These are phyloP conservation scores for Pelobates fuscus DNA, from an alignment of 2,113 vertebrate species.

Conservation along the genomic window DNA sequence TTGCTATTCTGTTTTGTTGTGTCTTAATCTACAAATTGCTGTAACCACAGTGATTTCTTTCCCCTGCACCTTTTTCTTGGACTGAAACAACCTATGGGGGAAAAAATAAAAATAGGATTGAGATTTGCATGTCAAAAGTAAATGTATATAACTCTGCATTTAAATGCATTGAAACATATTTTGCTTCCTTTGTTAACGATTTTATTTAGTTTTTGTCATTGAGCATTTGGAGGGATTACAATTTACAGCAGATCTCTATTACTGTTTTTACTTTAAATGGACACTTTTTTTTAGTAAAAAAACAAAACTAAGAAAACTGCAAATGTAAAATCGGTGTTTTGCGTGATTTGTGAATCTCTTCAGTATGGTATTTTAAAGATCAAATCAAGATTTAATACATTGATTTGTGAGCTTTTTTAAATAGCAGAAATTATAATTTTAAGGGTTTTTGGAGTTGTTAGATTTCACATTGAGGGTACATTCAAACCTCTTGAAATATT, in stretches of 20 bases:
- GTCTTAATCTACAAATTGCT: conserved; percentile 2
- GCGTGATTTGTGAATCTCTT: background rate
- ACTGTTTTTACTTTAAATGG: conserved; percentile 41
- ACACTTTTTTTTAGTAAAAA: conserved; percentile 48
- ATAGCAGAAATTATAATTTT: too few species aligned
- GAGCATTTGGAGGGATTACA: conserved; percentile 17
- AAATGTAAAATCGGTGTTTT: too few species aligned
- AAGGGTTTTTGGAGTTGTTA: too few species aligned
- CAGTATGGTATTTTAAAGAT: too few species aligned
- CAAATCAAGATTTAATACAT: too few species aligned
- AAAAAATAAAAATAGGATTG: background rate
- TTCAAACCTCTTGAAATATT: too few species aligned
- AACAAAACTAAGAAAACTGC: conserved; percentile 2
- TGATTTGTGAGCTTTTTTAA: too few species aligned
- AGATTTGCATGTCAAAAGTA: conserved; percentile 17
- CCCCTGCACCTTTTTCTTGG: conserved; percentile 3
- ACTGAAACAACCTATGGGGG: too few species aligned
- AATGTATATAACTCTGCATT: conserved; percentile 24
- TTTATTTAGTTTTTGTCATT: conserved; percentile 27
- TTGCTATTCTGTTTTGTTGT: conserved; percentile 35
- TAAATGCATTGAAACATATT: conserved; percentile 33
- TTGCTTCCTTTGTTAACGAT: background rate
- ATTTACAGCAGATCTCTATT: conserved; percentile 11
- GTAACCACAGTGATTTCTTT: background rate
- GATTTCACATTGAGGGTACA: too few species aligned